Conservation (phyloP, 2,113 vertebrate species). For the Chascanopsetta lugubris region DNA sequence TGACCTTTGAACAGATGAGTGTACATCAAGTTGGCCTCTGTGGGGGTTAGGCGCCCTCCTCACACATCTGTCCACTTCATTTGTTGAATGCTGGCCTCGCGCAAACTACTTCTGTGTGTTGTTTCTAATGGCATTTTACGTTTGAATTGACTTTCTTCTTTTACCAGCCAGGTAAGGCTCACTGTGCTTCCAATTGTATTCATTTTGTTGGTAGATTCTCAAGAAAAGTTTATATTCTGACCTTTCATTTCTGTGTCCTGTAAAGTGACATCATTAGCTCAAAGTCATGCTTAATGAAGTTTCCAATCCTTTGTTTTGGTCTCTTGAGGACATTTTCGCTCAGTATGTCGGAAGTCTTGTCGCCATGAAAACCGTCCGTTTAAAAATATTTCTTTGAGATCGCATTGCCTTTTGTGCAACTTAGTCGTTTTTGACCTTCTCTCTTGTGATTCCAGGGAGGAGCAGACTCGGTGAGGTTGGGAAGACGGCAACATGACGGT, state of each 20-base stretch:
- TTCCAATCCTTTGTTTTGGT: background rate
- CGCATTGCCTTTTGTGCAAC: background rate
- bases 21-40: conserved; percentile 30
- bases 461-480: conserved; percentile 69
- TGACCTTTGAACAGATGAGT: conserved; percentile 62
- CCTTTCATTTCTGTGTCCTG: too few relatives aligned
- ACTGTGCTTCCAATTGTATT: background rate
- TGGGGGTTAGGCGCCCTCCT: conserved; percentile 10
- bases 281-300: background rate
- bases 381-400: too few relatives aligned
- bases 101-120: conserved; percentile 4
- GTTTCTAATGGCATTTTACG: background rate
- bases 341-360: too few relatives aligned
- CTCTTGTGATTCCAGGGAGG: conserved; percentile 79
- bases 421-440: conserved; percentile 12
- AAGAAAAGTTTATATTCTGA: background rate
- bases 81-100: conserved; percentile 5
- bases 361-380: too few relatives aligned
- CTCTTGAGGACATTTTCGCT: too few relatives aligned
- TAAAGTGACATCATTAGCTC: too few relatives aligned
- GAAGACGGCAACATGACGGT: conserved; percentile 86
- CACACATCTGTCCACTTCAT: conserved; percentile 24
- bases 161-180: background rate
- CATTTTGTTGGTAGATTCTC: background rate
- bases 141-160: background rate